Base-by-base conservation (phyloP, 2,113 vertebrate species). In the Lontra canadensis region DNA sequence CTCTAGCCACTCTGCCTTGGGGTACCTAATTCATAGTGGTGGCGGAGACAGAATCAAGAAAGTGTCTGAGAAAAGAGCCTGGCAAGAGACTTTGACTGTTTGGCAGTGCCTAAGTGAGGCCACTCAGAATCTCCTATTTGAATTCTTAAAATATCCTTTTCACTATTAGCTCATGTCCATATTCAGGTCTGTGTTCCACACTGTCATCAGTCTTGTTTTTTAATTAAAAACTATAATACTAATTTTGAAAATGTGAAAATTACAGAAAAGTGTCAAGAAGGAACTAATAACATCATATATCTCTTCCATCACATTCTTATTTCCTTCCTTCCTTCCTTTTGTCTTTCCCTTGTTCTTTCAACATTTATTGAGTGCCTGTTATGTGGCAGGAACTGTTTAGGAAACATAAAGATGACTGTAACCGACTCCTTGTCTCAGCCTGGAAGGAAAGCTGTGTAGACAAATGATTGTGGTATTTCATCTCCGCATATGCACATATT, bases 201-300 rank as follows among this genome's bases (percentile, higher is more conserved):
- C 34, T 73, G 18, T 42, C 31, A 67, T 6, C 25, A 31, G 59
- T 65, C 21, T 2, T 52, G 65, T 65, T 63, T 76, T 82, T 82
- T n/a, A 82, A 39, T 25, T 14, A 73, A 96, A 88, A 20, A 61
- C 31, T 67, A 34, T 17, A 76, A 61, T 39, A 44, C 29, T 31
- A 87, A 76, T 57, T 94, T 94, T 79, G 15, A 84, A 93, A 94
- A 74, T 44, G 25, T 79, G 44, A 97, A 84, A 88, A 78, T 63
- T 63, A 44, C 4, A 76, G 59, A 95, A 73, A 91, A 36, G 2
- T 44, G 1, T 49, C 5, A 97, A 69, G 61, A 88, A 47, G 23
- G 88, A 78, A 88, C 1, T 49, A 85, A 82, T 29, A 94, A 61
- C 20, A 17, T 67, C 52, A 7, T 10, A 17, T 67, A 59, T 93